Evolutionary conservation across 2,797 vertebrate species (phyloP).

Genomic region (Momotus momota): DNA sequence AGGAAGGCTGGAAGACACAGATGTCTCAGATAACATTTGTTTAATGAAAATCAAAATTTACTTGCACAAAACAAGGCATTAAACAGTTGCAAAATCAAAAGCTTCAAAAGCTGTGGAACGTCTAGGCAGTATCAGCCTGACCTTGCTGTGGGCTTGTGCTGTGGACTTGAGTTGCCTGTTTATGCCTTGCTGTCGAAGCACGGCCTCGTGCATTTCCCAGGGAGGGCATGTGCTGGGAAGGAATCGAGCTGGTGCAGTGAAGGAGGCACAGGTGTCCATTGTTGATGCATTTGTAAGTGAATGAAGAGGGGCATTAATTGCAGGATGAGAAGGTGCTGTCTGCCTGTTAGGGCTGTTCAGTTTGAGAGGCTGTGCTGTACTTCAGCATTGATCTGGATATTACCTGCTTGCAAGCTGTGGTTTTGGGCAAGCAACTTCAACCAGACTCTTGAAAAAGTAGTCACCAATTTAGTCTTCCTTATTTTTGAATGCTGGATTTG

Average conservation of each 20-base stretch:
- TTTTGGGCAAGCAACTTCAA: not conserved
- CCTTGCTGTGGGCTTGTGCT: not conserved
- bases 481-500: not conserved
- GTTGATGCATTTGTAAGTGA: not conserved
- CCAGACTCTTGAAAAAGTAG: not conserved
- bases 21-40: not conserved
- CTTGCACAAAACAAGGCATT: not conserved
- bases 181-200: not conserved
- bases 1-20: not conserved
- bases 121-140: fast-evolving
- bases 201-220: not conserved
- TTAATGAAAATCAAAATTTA: not conserved
- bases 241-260: fast-evolving
- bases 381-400: not conserved
- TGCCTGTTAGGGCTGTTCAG: not conserved
- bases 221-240: not conserved
- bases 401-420: not conserved
- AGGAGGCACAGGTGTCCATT: not conserved
- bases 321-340: not conserved
- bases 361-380: not conserved
- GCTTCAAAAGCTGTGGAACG: not conserved
- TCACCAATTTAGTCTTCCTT: not conserved
- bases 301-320: not conserved
- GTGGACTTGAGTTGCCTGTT: fast-evolving
- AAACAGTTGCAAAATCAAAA: not conserved